phyloP scores from a whole-genome alignment of 2,888 invertebrate species.

The Pyrochroa serraticornis region DNA sequence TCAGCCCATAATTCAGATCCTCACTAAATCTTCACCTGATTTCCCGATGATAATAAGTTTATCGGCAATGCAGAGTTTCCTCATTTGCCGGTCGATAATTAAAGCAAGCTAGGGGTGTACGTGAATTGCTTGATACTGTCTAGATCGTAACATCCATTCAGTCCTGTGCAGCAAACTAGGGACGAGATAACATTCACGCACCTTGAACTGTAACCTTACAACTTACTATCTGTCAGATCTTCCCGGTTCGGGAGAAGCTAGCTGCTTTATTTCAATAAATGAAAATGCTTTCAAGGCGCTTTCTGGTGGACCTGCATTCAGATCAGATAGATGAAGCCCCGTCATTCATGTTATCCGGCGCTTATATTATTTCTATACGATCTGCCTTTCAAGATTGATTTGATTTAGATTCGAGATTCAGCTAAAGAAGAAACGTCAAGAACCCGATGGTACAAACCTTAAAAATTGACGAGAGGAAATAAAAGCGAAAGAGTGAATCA shows the following conservation, averaged over 20 bases:
- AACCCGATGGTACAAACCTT: constrained; percentile 13
- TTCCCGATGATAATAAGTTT: constrained; percentile 18
- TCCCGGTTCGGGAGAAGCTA: constrained; percentile 16
- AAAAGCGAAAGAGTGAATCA: background rate
- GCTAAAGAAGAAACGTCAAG: constrained; percentile 13
- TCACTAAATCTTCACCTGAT: constrained; percentile 10
- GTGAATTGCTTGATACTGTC: constrained; percentile 26
- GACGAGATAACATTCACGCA: constrained; percentile 35
- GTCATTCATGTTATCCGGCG: constrained; percentile 16
- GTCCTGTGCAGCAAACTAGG: constrained; percentile 24
- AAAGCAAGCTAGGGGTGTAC: constrained; percentile 36
- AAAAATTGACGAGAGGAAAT: constrained; percentile 14
- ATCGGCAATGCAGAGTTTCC: constrained; percentile 29
- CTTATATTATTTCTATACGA: constrained; percentile 23
- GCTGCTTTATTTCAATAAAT: constrained; percentile 29
- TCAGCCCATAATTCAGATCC: background rate
- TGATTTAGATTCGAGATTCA: constrained; percentile 22
- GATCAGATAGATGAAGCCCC: background rate
- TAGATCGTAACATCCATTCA: constrained; percentile 30
- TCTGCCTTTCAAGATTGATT: constrained; percentile 25
- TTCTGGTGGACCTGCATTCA: constrained; percentile 3
- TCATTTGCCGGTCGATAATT: constrained; percentile 37
- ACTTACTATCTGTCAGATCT: constrained; percentile 27
- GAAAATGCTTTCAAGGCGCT: constrained; percentile 26
- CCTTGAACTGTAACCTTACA: constrained; percentile 36